Conservation (phyloP, 2,888 invertebrate genomes). For the Luperina nickerlii region DNA sequence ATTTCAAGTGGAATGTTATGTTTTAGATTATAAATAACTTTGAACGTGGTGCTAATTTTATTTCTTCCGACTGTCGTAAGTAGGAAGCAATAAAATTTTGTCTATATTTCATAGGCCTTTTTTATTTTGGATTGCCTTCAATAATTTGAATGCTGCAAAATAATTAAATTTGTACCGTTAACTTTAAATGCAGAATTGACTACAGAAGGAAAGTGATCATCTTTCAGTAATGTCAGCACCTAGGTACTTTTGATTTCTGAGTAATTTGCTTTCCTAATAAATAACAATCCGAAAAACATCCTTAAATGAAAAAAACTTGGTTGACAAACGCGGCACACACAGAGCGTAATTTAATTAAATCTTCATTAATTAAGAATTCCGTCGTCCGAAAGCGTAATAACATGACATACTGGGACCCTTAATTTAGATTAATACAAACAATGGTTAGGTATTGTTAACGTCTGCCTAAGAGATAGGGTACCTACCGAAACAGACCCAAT, state of each 20-base stretch:
- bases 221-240: too few species aligned
- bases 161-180: background rate
- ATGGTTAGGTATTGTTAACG: conserved; percentile 31
- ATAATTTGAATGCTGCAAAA: background rate
- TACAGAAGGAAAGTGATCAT: background rate
- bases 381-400: conserved; percentile 17
- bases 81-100: too few species aligned
- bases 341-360: conserved; percentile 18
- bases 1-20: background rate
- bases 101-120: background rate
- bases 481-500: conserved; percentile 26
- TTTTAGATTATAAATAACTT: background rate
- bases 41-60: too few species aligned
- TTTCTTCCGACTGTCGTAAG: too few species aligned
- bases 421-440: conserved; percentile 52
- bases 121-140: background rate
- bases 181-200: background rate
- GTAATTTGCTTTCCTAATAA: background rate
- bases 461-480: conserved; percentile 14
- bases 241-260: background rate
- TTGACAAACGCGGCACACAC: background rate
- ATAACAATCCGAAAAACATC: background rate
- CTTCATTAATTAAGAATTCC: conserved; percentile 29
- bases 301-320: background rate
- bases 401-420: conserved; percentile 23